phyloP scores from a whole-genome alignment of 2,797 vertebrate species.

The Cossypha caffra region DNA sequence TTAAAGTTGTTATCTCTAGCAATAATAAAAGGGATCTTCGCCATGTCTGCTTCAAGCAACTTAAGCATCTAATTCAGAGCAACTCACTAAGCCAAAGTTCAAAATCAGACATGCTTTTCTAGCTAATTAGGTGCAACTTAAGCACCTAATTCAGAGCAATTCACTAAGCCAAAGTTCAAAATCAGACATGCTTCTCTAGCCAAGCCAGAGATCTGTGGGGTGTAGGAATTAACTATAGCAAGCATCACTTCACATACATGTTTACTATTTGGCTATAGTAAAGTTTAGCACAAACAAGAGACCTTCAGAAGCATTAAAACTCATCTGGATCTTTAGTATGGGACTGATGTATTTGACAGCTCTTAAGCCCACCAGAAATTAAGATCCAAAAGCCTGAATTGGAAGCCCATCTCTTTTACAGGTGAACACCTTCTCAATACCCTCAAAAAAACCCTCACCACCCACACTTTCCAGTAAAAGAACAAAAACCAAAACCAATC shows the following conservation, averaged over 20 bases:
- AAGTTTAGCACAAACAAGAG: background rate
- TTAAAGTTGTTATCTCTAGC: background rate
- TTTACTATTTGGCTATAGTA: background rate
- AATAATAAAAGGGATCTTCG: background rate
- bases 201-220: background rate
- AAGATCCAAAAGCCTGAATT: background rate
- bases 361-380: background rate
- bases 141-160: background rate
- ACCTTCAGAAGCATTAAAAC: background rate
- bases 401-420: background rate
- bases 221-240: background rate
- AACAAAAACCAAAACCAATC: accelerated
- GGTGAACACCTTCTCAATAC: background rate
- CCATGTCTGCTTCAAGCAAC: background rate
- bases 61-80: background rate
- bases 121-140: background rate
- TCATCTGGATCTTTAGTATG: background rate
- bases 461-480: background rate
- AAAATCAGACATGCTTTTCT: background rate
- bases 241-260: background rate
- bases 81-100: background rate
- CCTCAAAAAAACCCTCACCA: background rate
- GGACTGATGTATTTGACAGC: background rate
- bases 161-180: background rate
- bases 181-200: background rate